Evolutionary conservation across 2,113 vertebrate species (phyloP).

Genomic region (Chrysemys picta): DNA sequence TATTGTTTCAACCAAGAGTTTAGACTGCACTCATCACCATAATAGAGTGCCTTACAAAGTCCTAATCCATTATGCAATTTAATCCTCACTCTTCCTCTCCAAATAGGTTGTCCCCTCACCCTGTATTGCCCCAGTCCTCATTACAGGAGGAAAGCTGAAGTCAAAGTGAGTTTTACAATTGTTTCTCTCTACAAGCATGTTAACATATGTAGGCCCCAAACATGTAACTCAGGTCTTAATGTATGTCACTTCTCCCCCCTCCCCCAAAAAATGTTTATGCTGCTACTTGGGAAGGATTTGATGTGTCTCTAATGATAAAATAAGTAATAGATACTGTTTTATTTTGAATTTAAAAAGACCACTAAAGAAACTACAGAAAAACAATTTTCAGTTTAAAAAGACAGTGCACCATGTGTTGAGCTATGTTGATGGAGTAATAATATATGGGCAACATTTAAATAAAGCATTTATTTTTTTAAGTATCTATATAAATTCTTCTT

Average conservation of each 20-base stretch:
- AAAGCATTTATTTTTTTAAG: neutral
- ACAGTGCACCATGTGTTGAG: no score
- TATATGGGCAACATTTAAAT: fast-evolving
- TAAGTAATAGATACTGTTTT: neutral
- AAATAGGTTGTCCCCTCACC: fast-evolving
- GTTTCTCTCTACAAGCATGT: neutral
- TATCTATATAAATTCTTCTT: neutral
- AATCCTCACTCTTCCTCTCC: neutral
- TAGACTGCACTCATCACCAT: no score
- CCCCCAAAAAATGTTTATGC: neutral
- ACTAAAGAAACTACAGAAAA: neutral
- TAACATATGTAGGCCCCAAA: neutral
- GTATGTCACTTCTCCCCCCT: neutral
- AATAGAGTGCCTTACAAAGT: neutral
- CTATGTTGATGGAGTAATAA: fast-evolving
- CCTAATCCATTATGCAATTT: neutral
- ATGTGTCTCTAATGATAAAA: no score
- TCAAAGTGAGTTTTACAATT: fast-evolving
- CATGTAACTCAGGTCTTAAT: neutral
- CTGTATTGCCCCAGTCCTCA: fast-evolving
- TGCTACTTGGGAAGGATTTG: neutral
- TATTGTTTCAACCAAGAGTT: neutral
- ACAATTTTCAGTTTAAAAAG: neutral
- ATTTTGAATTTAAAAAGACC: fast-evolving
- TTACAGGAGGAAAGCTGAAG: neutral